These are phyloP conservation scores for Amphipyra tragopoginis DNA, from an alignment of 2,888 invertebrate genomes.

Conservation along the genomic window DNA sequence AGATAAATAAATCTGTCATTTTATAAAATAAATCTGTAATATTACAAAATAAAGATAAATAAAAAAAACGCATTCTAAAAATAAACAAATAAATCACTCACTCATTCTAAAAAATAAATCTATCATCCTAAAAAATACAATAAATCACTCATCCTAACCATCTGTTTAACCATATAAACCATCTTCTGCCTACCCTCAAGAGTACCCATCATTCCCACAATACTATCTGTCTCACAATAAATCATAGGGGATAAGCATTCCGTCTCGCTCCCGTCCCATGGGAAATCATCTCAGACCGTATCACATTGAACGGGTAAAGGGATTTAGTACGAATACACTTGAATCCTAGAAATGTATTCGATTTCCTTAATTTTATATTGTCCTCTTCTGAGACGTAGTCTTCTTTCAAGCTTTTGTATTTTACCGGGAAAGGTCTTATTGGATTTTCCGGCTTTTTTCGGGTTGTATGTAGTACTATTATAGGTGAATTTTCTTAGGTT, in stretches of 20 bases:
- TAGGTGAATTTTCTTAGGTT: no score
- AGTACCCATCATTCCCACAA: slow-evolving; percentile 1
- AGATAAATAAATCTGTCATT: no score
- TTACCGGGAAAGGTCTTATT: slow-evolving; percentile 20
- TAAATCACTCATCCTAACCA: slow-evolving; percentile 8
- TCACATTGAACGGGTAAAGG: slow-evolving; percentile 19
- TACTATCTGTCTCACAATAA: slow-evolving; percentile 26
- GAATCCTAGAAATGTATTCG: slow-evolving; percentile 28
- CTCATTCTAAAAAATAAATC: not conserved
- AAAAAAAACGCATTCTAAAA: no score
- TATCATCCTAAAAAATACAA: not conserved
- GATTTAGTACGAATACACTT: slow-evolving; percentile 21
- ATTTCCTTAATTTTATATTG: slow-evolving; percentile 41
- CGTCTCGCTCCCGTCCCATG: slow-evolving; percentile 30
- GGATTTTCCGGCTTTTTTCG: slow-evolving; percentile 4
- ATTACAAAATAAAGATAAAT: no score
- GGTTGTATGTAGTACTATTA: no score
- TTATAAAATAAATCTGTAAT: no score
- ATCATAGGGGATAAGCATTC: slow-evolving; percentile 37
- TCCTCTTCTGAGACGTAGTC: slow-evolving; percentile 1
- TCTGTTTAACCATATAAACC: not conserved
- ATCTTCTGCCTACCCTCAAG: not conserved
- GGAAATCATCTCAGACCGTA: slow-evolving; percentile 55
- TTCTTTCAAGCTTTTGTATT: not conserved
- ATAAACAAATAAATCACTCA: no score